Evolutionary conservation across 2,888 invertebrate genomes (phyloP), one percentile per base, ranked within the genome.

Genomic region (Apodemia hepburni): DNA sequence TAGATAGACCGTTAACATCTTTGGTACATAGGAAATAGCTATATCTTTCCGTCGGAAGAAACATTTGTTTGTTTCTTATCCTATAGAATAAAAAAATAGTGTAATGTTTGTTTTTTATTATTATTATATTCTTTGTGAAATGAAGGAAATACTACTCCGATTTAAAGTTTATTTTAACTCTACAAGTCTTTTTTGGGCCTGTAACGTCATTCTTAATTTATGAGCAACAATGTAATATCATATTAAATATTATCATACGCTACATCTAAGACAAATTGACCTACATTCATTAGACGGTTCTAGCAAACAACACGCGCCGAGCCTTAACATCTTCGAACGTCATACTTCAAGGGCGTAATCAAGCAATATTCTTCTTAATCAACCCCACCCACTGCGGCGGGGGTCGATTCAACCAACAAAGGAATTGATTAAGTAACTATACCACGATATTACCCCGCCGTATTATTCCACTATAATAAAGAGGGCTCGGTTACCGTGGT

Each of bases 391-490:
- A 83, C 73, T 71, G 71, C 79, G 82, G 86, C 79, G 82, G 86
- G 87, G 89, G 89, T 85, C 86, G 89, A 82, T 85, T 85, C 86
- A 69, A 84, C 86, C 88, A 87, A 89, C 90, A 91, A 91, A 87
- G 84, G 90, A 90, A 91, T 90, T 91, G 90, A 91, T 90, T 91
- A 90, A 89, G 87, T 88, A 90, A 90, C 89, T 89, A 88, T 85
- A 85, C 87, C 82, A 79, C 83, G 84, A 90, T 90, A 91, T 90
- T 90, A 90, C 88, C 84, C 84, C 79, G 81, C 73, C 69, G 84
- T 89, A 90, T 91, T 90, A 91, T 89, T 90, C 87, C 82, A 84
- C 82, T 85, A 85, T 87, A 87, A 87, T 89, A 85, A 86, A 86
- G 87, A 89, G 88, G 89, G 89, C 82, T 88, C 77, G 84, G 89